Evolutionary conservation across 2,797 vertebrate genomes (phyloP).

Genomic region (Falco cherrug): DNA sequence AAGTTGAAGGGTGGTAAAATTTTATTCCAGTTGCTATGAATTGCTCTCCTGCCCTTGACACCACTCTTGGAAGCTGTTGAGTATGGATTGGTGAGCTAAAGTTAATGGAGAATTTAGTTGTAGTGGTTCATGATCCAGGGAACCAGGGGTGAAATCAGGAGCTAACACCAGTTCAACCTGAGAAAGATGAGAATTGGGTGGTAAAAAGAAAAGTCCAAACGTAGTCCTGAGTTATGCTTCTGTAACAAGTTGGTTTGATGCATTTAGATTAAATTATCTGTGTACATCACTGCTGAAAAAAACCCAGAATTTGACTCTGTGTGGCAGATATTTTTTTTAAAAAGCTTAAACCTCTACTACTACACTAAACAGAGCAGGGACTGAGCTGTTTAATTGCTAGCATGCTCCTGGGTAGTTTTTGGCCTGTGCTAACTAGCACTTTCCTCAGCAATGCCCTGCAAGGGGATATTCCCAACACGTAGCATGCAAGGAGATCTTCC

Average conservation of each 20-base stretch:
- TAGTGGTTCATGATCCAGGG: background rate
- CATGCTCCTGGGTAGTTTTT: background rate
- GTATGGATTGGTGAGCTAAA: background rate
- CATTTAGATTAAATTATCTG: background rate
- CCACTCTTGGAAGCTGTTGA: background rate
- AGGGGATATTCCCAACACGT: background rate
- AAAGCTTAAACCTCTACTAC: background rate
- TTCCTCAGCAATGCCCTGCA: background rate
- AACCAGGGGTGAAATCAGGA: background rate
- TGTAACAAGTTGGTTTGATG: background rate
- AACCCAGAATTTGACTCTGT: background rate
- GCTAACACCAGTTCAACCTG: background rate
- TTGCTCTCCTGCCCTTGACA: background rate
- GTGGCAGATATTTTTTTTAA: background rate
- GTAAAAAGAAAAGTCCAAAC: background rate
- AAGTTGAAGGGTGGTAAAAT: background rate
- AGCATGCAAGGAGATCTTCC: background rate
- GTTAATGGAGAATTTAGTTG: background rate
- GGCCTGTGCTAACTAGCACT: background rate
- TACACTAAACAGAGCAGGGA: background rate
- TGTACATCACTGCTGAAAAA: background rate
- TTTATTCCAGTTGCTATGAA: background rate
- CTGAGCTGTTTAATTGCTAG: background rate
- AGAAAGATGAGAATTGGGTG: background rate
- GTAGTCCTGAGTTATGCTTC: background rate